Base-by-base conservation (phyloP, 2,113 vertebrate genomes). In the Alethe castanea region DNA sequence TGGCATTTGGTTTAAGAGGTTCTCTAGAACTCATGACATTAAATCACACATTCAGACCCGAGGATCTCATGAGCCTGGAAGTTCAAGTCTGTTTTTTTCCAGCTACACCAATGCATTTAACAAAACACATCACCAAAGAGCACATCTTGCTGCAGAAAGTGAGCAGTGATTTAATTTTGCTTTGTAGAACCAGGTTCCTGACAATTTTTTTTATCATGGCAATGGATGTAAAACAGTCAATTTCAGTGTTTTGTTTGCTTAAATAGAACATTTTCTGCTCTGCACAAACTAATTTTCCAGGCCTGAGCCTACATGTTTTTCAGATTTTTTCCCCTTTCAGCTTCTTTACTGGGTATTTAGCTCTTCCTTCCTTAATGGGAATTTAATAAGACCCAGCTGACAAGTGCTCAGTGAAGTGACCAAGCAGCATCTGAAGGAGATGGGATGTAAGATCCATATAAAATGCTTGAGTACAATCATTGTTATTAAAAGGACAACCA, bases 361-460 rank as follows among this genome's bases (percentile, higher is more conserved):
- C 83, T 93, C 88, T 96, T 95, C 83, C 61, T 92, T 80, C 71
- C 86, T 92, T 91, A 91, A 95, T 91, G 69, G 69, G 88, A 74
- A 81, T 95, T 96, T 97, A 96, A 97, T 93, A 84, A 96, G 80
- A 93, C n/a, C 82, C 96, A 92, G 88, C 67, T 96, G 91, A 94
- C 74, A 94, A 94, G 72, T 9, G 65, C 74, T 95, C 85, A 73
- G 40, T 62, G 77, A 92, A 95, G 74, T 91, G 89, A 95, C 95
- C 87, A 65, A 91, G 60, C 87, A 87, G 89, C 89, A 96, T 92
- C 94, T 96, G 90, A 96, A 93, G 78, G 81, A 93, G 90, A 88
- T 85, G 90, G 95, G 93, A 90, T 95, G 47, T 65, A 93, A 88
- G 77, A 52, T 70, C 57, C 80, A 61, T 33, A 87, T 53, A 65